Conservation (phyloP, 2,888 invertebrate genomes). For the Latheticus oryzae region DNA sequence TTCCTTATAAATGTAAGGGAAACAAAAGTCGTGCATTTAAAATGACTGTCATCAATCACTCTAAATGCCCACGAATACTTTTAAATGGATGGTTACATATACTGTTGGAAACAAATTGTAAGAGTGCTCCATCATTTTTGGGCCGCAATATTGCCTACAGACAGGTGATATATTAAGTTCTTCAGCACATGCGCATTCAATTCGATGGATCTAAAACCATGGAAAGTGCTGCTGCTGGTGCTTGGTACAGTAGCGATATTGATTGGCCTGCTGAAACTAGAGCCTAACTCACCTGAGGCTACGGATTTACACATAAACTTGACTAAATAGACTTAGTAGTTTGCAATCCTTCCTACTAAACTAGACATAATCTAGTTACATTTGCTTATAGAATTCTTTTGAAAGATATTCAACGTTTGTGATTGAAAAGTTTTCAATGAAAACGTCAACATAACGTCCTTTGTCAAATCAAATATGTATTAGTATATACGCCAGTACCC, state of each 20-base stretch:
- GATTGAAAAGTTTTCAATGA: slow-evolving; percentile 36
- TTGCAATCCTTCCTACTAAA: slow-evolving; percentile 22
- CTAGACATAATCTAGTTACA: slow-evolving; percentile 24
- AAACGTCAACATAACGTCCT: slow-evolving; percentile 37
- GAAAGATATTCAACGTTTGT: too few species aligned
- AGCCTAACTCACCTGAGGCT: slow-evolving; percentile 38
- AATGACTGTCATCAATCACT: slow-evolving; percentile 54
- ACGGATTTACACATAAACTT: slow-evolving; percentile 35
- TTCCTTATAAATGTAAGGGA: slow-evolving; percentile 44
- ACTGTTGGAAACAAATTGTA: slow-evolving; percentile 53
- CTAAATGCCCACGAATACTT: slow-evolving; percentile 52
- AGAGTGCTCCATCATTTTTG: slow-evolving; percentile 53
- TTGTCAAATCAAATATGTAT: slow-evolving; percentile 48
- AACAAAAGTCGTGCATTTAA: slow-evolving; percentile 55
- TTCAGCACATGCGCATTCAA: slow-evolving; percentile 43
- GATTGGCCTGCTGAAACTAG: slow-evolving; percentile 47
- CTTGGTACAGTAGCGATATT: slow-evolving; percentile 50
- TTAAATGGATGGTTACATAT: slow-evolving; percentile 52
- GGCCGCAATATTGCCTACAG: slow-evolving; percentile 53
- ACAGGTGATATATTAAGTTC: slow-evolving; percentile 54
- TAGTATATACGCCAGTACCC: slow-evolving; percentile 40
- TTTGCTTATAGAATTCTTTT: slow-evolving; percentile 22
- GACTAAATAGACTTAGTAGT: slow-evolving; percentile 32
- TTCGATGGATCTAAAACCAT: slow-evolving; percentile 42
- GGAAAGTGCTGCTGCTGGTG: slow-evolving; percentile 39